phyloP scores from a whole-genome alignment of 2,888 invertebrate genomes.

The Drosophila engyochracea region DNA sequence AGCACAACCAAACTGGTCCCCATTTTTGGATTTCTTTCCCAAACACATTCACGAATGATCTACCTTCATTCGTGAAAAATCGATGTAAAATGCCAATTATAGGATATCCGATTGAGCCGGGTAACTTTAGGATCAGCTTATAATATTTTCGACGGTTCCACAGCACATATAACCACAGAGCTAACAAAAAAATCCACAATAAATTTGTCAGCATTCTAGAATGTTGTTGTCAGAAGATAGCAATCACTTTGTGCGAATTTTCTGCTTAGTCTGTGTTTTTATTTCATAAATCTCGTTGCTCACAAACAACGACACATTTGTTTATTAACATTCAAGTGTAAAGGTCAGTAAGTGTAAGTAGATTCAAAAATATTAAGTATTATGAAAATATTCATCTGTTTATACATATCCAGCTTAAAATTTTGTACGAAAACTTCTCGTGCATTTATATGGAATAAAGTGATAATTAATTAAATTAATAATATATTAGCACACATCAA shows the following conservation, averaged over 20 bases:
- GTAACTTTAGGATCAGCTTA: slow-evolving; percentile 61
- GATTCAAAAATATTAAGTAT: not conserved
- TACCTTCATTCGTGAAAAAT: not conserved
- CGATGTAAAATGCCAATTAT: slow-evolving; percentile 61
- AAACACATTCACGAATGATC: not conserved
- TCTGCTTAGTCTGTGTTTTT: slow-evolving; percentile 10
- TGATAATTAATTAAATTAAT: no score
- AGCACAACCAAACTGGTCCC: slow-evolving; percentile 61
- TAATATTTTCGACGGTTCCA: slow-evolving; percentile 76
- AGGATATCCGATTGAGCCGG: slow-evolving; percentile 74
- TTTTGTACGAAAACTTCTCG: not conserved
- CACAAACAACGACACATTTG: not conserved
- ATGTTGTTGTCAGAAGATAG: not conserved
- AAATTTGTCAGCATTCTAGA: slow-evolving; percentile 29
- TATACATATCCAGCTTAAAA: not conserved
- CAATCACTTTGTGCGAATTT: not conserved
- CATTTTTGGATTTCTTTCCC: slow-evolving; percentile 35
- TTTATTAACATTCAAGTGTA: not conserved
- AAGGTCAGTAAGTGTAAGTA: not conserved
- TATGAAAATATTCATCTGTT: not conserved
- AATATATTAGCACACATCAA: rapidly evolving
- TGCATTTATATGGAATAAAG: not conserved
- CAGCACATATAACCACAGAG: slow-evolving; percentile 62
- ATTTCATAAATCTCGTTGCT: slow-evolving; percentile 4
- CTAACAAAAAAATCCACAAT: slow-evolving; percentile 39